Base-by-base conservation (phyloP, 2,113 vertebrate species). In the Acrocephalus kingi region DNA sequence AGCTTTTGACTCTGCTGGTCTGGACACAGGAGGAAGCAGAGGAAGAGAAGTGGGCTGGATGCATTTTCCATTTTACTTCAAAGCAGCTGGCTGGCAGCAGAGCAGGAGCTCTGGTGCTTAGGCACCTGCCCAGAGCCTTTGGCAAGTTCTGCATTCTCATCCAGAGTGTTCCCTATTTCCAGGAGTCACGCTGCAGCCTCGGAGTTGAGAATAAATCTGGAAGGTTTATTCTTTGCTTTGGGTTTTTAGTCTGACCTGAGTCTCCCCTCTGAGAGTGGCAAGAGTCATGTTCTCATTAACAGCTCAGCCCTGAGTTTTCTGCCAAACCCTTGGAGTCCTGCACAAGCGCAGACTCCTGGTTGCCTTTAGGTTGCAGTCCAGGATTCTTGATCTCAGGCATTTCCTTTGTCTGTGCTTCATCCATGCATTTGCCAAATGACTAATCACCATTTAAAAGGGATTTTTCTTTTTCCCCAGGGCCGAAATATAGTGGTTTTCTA, bases 401-500 rank as follows among this genome's bases (percentile, higher is more conserved):
- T 94, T 82, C 56, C 67, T 66, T 83, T 77, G 35, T 39, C 43
- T 69, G 41, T 56, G 25, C 39, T 74, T 80, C 8, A 6, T 52
- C 80, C 2, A 0, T 21, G 18, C 4, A 1, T 51, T 69, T 92
- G 43, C 59, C 39, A 48, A 52, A 41, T 39, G 33, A 55, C 16
- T 66, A 77, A 83, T 54, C 20, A 6, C 49, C 43, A 8, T 43
- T 84, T 80, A 54, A 87, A 67, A 56, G 64, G 17, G n/a, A 13
- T 80, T 94, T 59, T 10, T 82, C 48, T 63, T 58, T 86, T 17
- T 87, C 64, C 58, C 43, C 85, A 99, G 99, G 98, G 99, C 17
- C 98, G 98, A 95, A 99, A 99, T 96, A 98, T 99, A 4, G 98
- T 99, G 48, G 99, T 99, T 56, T 99, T 99, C 97, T 99, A 99